Evolutionary conservation across 2,113 vertebrate genomes (phyloP), one percentile per base, ranked within the genome.

Genomic region (Grammomys dolichurus): DNA sequence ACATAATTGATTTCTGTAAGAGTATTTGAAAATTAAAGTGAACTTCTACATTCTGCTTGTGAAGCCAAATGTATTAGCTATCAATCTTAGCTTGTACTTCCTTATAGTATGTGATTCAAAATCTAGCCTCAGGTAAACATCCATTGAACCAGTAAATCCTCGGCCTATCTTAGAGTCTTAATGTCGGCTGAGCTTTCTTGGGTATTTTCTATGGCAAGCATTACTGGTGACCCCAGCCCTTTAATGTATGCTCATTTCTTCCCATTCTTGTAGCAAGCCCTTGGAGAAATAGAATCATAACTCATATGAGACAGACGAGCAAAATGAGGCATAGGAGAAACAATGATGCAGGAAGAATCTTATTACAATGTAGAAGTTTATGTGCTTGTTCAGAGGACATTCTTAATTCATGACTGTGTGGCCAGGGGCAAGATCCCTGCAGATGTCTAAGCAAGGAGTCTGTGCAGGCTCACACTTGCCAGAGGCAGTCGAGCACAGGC

Each of bases 161-260:
- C 5, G 90, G 11, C 8, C 58, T 94, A 28, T 33, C 78, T 78
- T 81, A 80, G 70, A 91, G 28, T 11, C 86, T 24, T 24, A 77
- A 36, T 75, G 60, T 22, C 84, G 73, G 36, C 12, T 87, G 54
- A 76, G 24, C 10, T 77, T 76, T 82, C 77, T 51, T 76, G 12
- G 2, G 40, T 87, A 26, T 5, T 87, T 91, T 84, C 11, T 73
- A 13, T 87, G 31, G 40, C 20, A 70, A 75, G 2, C 10, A 33
- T 77, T 94, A 36, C 73, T 75, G 43, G 14, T 75, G 46, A 5
- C 28, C 1, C 5, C 51, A 78, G 48, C 2, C 4, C 7, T 92
- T 92, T 89, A 46, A 67, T 67, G 3, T 33, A 46, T 81, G 72
- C 40, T 87, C 33, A 7, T 84, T 75, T 78, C 56, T 96, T 96